A percentile compares a stretch with the other conserved stretches of the same genome.
Conservation (phyloP, 2,888 invertebrate genomes). For the Diachrysia chrysitis region DNA sequence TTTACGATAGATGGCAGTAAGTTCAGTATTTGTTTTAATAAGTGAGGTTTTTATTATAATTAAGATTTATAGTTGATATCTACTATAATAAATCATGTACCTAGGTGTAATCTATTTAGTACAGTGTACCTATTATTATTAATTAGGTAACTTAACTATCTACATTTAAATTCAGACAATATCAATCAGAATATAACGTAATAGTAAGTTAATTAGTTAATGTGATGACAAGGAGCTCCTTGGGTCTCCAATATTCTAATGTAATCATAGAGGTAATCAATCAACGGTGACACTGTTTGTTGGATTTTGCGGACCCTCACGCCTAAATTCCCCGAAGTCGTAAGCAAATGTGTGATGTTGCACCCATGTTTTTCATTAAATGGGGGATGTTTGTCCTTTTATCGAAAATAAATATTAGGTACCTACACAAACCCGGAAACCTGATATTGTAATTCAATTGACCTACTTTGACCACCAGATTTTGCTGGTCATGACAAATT, state of each 20-base stretch:
- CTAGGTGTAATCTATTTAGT: too few species aligned
- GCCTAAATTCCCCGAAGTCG: neutral
- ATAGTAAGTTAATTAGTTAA: neutral
- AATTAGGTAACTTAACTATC: neutral
- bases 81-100: too few species aligned
- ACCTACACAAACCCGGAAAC: too few species aligned
- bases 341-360: neutral
- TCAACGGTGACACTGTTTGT: neutral
- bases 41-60: neutral
- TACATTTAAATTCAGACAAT: neutral
- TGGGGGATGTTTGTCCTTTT: neutral
- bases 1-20: constrained; percentile 35
- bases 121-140: neutral
- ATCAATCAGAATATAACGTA: neutral
- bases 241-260: neutral
- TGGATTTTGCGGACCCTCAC: neutral
- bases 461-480: neutral
- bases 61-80: too few species aligned
- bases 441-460: neutral
- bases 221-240: neutral
- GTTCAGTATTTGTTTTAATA: neutral
- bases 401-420: neutral
- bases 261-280: neutral
- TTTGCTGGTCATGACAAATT: too few species aligned
- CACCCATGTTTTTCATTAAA: neutral